Evolutionary conservation across 2,888 invertebrate genomes (phyloP).

Genomic region (Galerucella pusilla): DNA sequence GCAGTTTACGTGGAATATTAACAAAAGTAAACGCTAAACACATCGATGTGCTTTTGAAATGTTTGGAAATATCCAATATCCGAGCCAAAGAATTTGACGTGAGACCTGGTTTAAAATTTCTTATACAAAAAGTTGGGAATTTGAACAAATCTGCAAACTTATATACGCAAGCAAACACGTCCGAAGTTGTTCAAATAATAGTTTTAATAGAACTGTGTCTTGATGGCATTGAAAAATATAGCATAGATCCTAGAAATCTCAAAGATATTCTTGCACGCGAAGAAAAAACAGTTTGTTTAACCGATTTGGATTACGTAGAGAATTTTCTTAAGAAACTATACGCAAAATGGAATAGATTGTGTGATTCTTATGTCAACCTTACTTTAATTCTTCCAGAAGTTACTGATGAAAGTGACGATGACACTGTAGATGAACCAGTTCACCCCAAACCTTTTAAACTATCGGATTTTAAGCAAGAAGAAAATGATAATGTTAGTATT

Average conservation of each 20-base stretch:
- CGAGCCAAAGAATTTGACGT: slow-evolving; percentile 89
- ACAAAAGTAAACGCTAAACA: slow-evolving; percentile 70
- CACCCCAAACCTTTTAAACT: slow-evolving; percentile 65
- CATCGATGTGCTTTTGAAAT: slow-evolving; percentile 78
- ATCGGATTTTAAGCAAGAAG: slow-evolving; percentile 69
- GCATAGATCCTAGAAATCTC: slow-evolving; percentile 71
- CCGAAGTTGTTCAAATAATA: slow-evolving; percentile 90
- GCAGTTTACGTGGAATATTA: slow-evolving; percentile 61
- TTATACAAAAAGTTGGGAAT: slow-evolving; percentile 92
- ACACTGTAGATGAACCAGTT: slow-evolving; percentile 27
- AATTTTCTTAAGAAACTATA: slow-evolving; percentile 62
- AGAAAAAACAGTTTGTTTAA: slow-evolving; percentile 54
- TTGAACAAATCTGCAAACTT: slow-evolving; percentile 88
- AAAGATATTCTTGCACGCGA: slow-evolving; percentile 71
- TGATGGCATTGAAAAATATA: slow-evolving; percentile 75
- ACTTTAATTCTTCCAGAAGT: slow-evolving; percentile 61
- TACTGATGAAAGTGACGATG: slow-evolving; percentile 51
- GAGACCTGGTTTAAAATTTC: slow-evolving; percentile 91
- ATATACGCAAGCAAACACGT: slow-evolving; percentile 92
- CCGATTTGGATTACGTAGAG: slow-evolving; percentile 62
- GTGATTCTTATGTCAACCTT: slow-evolving; percentile 62
- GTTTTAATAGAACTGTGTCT: slow-evolving; percentile 87
- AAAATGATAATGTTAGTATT: slow-evolving; percentile 58
- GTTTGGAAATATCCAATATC: slow-evolving; percentile 84
- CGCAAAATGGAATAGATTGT: slow-evolving; percentile 63